Evolutionary conservation across 2,797 vertebrate genomes (phyloP), one percentile per base, ranked within the genome.

Genomic region (Artibeus jamaicensis): DNA sequence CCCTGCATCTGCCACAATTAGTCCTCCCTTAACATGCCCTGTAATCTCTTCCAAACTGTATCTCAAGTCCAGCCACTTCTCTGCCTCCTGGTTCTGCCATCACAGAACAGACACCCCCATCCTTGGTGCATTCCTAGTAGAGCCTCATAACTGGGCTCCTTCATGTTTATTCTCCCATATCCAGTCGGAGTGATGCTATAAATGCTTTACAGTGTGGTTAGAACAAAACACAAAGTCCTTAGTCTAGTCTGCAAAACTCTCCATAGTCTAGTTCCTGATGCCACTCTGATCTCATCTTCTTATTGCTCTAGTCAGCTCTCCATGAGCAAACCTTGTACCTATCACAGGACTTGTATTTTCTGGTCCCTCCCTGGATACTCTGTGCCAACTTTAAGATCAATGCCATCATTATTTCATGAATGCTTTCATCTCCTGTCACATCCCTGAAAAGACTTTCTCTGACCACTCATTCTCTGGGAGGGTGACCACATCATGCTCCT

Each of bases 401-500:
- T 3, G 57, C 42, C 16, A 2, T 65, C 62, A 65, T 37, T 12
- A 3, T 37, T 32, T n/a, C n/a, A 34, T 2, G 14, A 79, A 14
- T 0, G 9, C 11, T n/a, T 57, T 21, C 6, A 0, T 73, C 14
- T 29, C 32, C 7, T 39, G 44, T 44, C 73, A 26, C 4, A 34
- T 12, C 32, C 81, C n/a, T 62, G 32, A 32, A 34, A 55, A 70
- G 57, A 50, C 39, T 44, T n/a, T 29, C 3, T 59, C 57, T 34
- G 68, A n/a, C 12, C 21, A 39, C 24, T 26, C 16, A 48, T 9
- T 32, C 3, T 55, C 12, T 0, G 26, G 65, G 32, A 19, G 15
- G 12, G 4, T n/a, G 39, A 5, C 4, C 39, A 26, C 46, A 12
- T 26, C 16, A 0, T 8, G 42, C n/a, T 29, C 50, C 3, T 0